Percentiles rank a stretch among this genome's conserved stretches.
phyloP scores from a whole-genome alignment of 2,888 invertebrate genomes.

The Plebejus anna region DNA sequence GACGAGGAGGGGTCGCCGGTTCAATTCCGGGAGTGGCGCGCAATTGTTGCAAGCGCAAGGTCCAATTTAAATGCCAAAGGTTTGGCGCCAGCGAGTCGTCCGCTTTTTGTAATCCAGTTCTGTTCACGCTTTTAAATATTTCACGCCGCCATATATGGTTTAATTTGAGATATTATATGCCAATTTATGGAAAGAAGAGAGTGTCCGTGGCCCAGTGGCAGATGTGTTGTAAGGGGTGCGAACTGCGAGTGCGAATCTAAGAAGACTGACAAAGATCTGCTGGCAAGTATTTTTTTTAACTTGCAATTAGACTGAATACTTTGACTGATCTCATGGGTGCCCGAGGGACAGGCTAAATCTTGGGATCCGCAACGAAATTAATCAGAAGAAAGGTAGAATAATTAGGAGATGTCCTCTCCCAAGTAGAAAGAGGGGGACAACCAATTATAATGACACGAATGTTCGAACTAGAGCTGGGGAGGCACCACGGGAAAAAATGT shows the following conservation, averaged over 20 bases:
- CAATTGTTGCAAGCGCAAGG: slow-evolving; percentile 53
- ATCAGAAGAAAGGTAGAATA: too few species aligned
- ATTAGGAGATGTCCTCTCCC: too few species aligned
- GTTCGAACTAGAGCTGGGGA: too few species aligned
- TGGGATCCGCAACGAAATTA: too few species aligned
- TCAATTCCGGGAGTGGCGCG: slow-evolving; percentile 70
- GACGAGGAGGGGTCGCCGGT: slow-evolving; percentile 53
- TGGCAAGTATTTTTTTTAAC: too few species aligned
- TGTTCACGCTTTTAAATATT: slow-evolving; percentile 49
- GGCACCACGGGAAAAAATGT: too few species aligned
- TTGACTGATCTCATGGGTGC: too few species aligned
- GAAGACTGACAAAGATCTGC: background rate
- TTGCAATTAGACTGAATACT: too few species aligned
- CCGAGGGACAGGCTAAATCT: too few species aligned
- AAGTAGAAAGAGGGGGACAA: too few species aligned
- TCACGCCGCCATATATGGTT: slow-evolving; percentile 43
- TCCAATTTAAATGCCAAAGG: slow-evolving; percentile 67
- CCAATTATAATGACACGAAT: too few species aligned
- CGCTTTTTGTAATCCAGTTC: slow-evolving; percentile 31
- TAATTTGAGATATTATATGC: slow-evolving; percentile 35
- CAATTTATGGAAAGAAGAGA: background rate
- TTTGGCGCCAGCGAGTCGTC: slow-evolving; percentile 58
- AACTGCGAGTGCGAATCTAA: background rate
- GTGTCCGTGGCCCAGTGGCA: slow-evolving; percentile 9
- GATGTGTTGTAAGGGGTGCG: background rate